These are phyloP conservation scores for Centrocercus urophasianus DNA, from an alignment of 2,113 vertebrate genomes.

Conservation along the genomic window DNA sequence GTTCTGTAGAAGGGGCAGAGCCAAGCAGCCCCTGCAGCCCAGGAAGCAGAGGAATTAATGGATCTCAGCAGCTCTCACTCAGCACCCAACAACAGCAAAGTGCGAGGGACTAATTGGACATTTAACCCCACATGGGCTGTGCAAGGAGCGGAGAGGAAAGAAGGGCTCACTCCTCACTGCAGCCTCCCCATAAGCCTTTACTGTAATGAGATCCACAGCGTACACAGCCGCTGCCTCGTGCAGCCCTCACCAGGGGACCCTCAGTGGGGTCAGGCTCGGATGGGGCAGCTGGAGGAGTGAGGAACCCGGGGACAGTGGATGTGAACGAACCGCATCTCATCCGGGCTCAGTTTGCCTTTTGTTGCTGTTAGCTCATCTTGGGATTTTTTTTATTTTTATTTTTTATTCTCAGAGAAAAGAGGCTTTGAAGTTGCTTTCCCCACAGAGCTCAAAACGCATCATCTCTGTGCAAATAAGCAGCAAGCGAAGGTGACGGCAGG, in stretches of 20 bases:
- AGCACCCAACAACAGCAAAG: not conserved
- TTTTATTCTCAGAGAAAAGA: not conserved
- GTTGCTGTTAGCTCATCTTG: not conserved
- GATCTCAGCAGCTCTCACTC: constrained; percentile 31
- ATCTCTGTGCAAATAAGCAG: not conserved
- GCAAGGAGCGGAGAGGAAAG: not conserved
- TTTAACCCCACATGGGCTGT: not conserved
- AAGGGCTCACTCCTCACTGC: not conserved
- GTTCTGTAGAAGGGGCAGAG: not conserved
- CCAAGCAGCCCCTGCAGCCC: not conserved
- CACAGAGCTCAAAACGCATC: not conserved
- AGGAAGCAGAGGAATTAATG: constrained; percentile 30
- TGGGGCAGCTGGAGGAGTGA: not conserved
- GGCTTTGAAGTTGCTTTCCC: not conserved
- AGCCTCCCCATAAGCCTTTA: not conserved
- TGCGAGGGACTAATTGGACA: not conserved
- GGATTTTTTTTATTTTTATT: not conserved
- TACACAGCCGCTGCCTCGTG: not conserved
- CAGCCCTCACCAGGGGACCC: not conserved
- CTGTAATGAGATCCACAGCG: not conserved
- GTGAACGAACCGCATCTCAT: not conserved
- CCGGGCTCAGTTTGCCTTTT: not conserved
- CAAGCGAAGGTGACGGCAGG: rapidly evolving
- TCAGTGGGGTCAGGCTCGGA: rapidly evolving
- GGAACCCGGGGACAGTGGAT: not conserved